Evolutionary conservation across 2,113 vertebrate species (phyloP).

Genomic region (Toxotes jaculatrix): DNA sequence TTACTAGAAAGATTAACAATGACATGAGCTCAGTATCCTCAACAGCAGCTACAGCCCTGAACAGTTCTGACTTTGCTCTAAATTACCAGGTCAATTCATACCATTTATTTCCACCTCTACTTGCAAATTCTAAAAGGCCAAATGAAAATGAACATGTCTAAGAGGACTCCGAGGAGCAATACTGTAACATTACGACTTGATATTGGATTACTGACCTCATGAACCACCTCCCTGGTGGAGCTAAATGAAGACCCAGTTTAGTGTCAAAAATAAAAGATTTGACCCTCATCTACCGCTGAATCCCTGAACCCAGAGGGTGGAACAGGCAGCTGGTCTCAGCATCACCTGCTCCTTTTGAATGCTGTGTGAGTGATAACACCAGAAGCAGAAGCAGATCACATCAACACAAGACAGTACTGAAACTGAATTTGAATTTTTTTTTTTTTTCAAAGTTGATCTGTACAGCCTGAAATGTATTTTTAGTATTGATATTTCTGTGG

Average conservation of each 20-base stretch:
- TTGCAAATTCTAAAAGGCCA: too few species aligned
- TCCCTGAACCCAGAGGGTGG: neutral
- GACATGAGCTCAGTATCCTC: too few species aligned
- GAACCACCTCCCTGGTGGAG: too few species aligned
- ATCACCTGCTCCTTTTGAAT: constrained; percentile 4
- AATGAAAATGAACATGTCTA: neutral
- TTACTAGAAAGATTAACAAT: too few species aligned
- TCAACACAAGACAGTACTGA: neutral
- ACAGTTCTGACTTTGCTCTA: too few species aligned
- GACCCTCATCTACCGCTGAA: neutral
- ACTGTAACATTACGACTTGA: neutral
- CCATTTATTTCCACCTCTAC: too few species aligned
- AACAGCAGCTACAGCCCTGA: too few species aligned
- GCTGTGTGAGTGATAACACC: neutral
- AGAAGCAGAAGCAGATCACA: neutral
- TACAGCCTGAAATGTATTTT: neutral
- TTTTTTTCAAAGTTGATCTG: neutral
- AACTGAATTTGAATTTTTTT: neutral
- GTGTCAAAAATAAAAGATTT: neutral
- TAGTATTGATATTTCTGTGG: neutral
- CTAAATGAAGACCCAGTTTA: neutral
- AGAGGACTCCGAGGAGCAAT: neutral
- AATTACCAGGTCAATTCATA: too few species aligned
- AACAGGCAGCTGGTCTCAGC: neutral
- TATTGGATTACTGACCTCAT: too few species aligned